phyloP scores from a whole-genome alignment of 2,888 invertebrate species.

The Rhorus exstirpatorius region DNA sequence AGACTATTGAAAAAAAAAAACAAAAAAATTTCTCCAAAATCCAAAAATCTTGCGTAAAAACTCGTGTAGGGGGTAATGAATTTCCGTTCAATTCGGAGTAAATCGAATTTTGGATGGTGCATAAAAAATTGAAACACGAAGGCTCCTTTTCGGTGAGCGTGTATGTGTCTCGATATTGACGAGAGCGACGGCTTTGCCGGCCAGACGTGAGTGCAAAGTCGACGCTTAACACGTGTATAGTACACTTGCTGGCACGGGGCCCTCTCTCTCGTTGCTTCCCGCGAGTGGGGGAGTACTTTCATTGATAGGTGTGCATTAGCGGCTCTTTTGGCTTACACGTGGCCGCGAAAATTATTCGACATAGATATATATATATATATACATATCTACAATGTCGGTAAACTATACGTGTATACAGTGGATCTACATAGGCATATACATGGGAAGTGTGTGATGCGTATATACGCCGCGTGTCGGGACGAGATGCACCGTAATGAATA shows the following conservation, averaged over 20 bases:
- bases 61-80: too few species aligned
- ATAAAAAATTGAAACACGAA: too few species aligned
- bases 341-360: constrained; percentile 55
- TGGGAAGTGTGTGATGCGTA: constrained; percentile 17
- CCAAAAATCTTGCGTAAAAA: too few species aligned
- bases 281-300: constrained; percentile 25
- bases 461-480: constrained; percentile 59
- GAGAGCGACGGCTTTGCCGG: not conserved
- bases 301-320: constrained; percentile 38
- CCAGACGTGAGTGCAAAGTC: constrained; percentile 26
- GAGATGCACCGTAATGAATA: constrained; percentile 66
- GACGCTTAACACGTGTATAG: constrained; percentile 56
- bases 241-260: constrained; percentile 53
- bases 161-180: constrained; percentile 36
- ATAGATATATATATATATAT: too few species aligned
- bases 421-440: too few species aligned
- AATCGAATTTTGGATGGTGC: too few species aligned
- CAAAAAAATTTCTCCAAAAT: too few species aligned
- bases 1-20: too few species aligned
- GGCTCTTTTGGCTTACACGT: constrained; percentile 55
- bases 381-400: not conserved
- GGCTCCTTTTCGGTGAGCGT: not conserved
- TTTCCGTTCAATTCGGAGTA: too few species aligned
- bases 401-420: not conserved
- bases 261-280: not conserved